Percentiles rank a stretch among this genome's conserved stretches.
These are phyloP conservation scores for Stegastes partitus DNA, from an alignment of 2,113 vertebrate genomes.

Conservation along the genomic window DNA sequence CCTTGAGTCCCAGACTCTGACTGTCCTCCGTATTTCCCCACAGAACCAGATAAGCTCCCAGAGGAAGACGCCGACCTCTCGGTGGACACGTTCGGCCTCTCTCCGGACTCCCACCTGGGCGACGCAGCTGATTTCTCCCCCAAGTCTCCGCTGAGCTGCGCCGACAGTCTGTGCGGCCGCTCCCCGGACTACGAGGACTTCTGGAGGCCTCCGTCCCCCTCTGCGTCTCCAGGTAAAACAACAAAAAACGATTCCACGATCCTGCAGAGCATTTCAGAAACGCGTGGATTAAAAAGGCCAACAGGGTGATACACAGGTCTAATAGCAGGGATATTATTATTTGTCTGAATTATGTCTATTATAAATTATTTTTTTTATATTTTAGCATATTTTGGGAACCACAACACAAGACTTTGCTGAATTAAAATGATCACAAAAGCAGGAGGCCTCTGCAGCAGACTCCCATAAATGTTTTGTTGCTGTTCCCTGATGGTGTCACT, in stretches of 20 bases:
- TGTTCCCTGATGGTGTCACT: no score
- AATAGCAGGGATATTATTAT: no score
- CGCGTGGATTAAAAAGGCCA: background rate
- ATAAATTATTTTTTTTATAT: no score
- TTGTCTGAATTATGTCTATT: no score
- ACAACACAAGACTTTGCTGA: no score
- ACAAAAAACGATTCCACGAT: background rate
- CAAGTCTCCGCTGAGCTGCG: conserved; percentile 89
- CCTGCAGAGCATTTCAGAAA: conserved; percentile 1
- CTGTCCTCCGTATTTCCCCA: background rate
- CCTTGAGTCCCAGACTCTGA: conserved; percentile 1
- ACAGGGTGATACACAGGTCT: no score
- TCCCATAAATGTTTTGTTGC: no score
- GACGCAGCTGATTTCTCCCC: conserved; percentile 86
- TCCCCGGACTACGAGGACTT: conserved; percentile 92
- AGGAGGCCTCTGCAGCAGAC: no score
- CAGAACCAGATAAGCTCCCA: conserved; percentile 70
- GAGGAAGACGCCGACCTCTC: conserved; percentile 69
- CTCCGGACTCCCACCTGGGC: conserved; percentile 84
- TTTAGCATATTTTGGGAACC: no score
- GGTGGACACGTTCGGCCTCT: conserved; percentile 79
- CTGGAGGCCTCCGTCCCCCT: conserved; percentile 97
- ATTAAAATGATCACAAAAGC: no score
- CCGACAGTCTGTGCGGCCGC: conserved; percentile 86
- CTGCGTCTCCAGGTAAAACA: conserved; percentile 91